Conservation (phyloP, 2,797 vertebrate species). For the Ctenopoma multispine region DNA sequence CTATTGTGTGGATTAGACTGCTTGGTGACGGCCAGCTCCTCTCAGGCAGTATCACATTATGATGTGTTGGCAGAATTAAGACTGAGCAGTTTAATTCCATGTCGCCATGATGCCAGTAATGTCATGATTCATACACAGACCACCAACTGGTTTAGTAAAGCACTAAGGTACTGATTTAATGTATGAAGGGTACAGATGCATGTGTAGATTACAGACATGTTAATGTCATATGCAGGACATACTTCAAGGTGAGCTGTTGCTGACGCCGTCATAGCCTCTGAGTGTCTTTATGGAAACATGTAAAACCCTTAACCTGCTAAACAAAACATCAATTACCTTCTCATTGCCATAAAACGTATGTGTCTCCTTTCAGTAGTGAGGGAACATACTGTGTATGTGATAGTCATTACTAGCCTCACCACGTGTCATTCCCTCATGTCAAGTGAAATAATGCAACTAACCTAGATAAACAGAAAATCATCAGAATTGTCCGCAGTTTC, state of each 20-base stretch:
- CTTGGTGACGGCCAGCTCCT: conserved; percentile 4
- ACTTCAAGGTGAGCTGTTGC: conserved; percentile 51
- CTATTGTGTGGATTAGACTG: background rate
- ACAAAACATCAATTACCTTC: background rate
- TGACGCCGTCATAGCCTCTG: conserved; percentile 1
- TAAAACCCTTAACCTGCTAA: too few species aligned
- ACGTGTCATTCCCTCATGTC: too few species aligned
- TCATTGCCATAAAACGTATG: background rate
- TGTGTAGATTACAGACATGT: conserved; percentile 2
- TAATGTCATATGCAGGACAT: conserved; percentile 25
- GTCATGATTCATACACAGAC: conserved; percentile 4
- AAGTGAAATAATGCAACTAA: too few species aligned
- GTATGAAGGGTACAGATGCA: background rate
- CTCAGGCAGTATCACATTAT: conserved; percentile 3
- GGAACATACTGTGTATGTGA: background rate
- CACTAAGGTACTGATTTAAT: conserved; percentile 17
- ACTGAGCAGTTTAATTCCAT: conserved; percentile 23
- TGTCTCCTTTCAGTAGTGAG: too few species aligned
- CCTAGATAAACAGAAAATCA: background rate
- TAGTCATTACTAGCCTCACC: background rate
- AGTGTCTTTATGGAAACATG: conserved; percentile 17
- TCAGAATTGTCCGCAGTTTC: background rate
- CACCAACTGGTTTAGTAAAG: background rate
- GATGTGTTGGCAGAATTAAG: conserved; percentile 1
- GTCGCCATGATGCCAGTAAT: conserved; percentile 10